Base-by-base conservation (phyloP, 2,797 vertebrate genomes). In the Petrocephalus schoutedeni region DNA sequence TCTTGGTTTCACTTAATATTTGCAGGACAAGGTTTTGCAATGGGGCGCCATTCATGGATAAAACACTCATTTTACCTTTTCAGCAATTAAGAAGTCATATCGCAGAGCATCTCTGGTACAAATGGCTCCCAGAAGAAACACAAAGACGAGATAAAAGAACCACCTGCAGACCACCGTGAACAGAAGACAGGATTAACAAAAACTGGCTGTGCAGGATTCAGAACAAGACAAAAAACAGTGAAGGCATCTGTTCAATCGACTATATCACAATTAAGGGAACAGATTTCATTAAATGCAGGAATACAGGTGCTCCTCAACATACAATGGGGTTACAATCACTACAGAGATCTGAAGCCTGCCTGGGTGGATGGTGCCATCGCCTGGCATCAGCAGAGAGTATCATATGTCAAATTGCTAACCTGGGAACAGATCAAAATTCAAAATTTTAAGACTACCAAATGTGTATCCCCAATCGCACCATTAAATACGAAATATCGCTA, bases 61-160 rank as follows among this genome's bases (percentile, higher is more conserved):
- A 90, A 41, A 80, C 23, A 74, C 56, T 21, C 41, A 88, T 87
- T 91, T 96, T 95, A 99, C 98, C 98, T 99, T 99, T 94, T 99
- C 98, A 21, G 98, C 98, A 90, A 99, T 99, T 95, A 99, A 97
- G 95, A 99, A 99, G 94, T 99, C 97, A 87, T 95, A 96, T 90
- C 95, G 97, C 86, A 99, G 97, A 4, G 96, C 96, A 90, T 98
- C 98, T 90, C 98, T 96, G 84, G 96, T 98, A 91, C 98, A 99
- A 94, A 97, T 94, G 92, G 97, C 97, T 91, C 98, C 98, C 53
- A 99, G 95, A 93, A 99, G 95, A 93, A 99, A 97, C 91, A 98
- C 96, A 85, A 99, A 99, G 92, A 99, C 94, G 67, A 99, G 94
- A 95, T 99, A 99, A 86, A 99, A 96, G 96, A 99, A 99, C 98